Conservation (phyloP, 2,888 invertebrate species). For the Ophraella communa region DNA sequence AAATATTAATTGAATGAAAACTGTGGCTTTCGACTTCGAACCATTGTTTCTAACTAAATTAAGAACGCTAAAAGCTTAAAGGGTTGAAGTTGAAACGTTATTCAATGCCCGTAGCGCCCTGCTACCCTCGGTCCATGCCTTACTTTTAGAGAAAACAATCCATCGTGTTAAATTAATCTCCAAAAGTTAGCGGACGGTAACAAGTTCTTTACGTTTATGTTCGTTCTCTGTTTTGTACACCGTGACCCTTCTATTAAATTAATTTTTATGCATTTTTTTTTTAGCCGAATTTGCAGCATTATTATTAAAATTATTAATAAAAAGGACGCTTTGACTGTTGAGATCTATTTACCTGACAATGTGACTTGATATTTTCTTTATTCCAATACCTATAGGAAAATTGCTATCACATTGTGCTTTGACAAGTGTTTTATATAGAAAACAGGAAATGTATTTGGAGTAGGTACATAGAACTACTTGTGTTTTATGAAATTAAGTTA, state of each 20-base stretch:
- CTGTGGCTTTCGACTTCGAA: constrained; percentile 56
- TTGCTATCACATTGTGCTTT: no score
- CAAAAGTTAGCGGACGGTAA: constrained; percentile 12
- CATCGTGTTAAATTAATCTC: constrained; percentile 22
- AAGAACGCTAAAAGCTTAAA: constrained; percentile 44
- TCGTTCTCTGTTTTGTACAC: background rate
- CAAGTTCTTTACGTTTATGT: background rate
- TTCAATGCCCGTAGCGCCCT: constrained; percentile 41
- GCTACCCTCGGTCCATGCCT: constrained; percentile 19
- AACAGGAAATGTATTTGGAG: no score
- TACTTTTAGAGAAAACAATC: constrained; percentile 20
- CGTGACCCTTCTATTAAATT: background rate
- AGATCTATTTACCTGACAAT: no score
- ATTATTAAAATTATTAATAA: no score
- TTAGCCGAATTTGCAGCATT: no score
- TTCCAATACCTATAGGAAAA: no score
- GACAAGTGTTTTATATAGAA: no score
- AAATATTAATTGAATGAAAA: constrained; percentile 59
- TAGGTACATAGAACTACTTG: no score
- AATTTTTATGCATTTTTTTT: no score
- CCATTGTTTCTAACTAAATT: constrained; percentile 51
- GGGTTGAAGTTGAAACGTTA: constrained; percentile 50
- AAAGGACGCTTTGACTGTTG: no score
- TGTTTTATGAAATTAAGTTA: no score
- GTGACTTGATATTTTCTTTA: no score